These are phyloP conservation scores for Ochropleura leucogaster DNA, from an alignment of 2,888 invertebrate species.

Conservation along the genomic window DNA sequence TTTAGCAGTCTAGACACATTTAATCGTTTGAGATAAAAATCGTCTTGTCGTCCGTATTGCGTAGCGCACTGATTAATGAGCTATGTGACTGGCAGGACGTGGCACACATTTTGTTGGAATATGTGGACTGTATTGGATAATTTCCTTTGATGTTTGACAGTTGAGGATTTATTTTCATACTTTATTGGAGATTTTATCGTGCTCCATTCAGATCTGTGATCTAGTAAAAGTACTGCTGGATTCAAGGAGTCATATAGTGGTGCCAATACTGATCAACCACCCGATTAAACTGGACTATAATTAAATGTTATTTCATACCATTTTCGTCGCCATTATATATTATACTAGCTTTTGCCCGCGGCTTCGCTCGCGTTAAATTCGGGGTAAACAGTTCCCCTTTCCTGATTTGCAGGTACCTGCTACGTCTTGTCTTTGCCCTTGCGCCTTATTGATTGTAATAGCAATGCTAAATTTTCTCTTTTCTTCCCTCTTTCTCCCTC, in stretches of 20 bases:
- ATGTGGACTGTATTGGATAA: conserved; percentile 35
- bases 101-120: conserved; percentile 31
- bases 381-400: too few species aligned
- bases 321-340: too few species aligned
- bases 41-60: conserved; percentile 30
- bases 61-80: conserved; percentile 37
- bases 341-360: too few species aligned
- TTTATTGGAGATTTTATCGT: neutral
- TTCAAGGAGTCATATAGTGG: neutral
- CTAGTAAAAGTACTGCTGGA: neutral
- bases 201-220: neutral
- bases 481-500: too few species aligned
- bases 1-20: conserved; percentile 40
- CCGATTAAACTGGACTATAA: too few species aligned
- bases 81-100: conserved; percentile 40
- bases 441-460: too few species aligned
- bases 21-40: conserved; percentile 27
- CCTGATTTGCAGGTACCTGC: too few species aligned
- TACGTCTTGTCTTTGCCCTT: too few species aligned
- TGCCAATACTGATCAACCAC: too few species aligned
- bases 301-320: too few species aligned
- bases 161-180: neutral
- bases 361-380: too few species aligned
- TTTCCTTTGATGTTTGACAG: conserved; percentile 9
- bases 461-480: too few species aligned